Conservation (phyloP, 2,797 vertebrate genomes). For the Sebastes cheni region DNA sequence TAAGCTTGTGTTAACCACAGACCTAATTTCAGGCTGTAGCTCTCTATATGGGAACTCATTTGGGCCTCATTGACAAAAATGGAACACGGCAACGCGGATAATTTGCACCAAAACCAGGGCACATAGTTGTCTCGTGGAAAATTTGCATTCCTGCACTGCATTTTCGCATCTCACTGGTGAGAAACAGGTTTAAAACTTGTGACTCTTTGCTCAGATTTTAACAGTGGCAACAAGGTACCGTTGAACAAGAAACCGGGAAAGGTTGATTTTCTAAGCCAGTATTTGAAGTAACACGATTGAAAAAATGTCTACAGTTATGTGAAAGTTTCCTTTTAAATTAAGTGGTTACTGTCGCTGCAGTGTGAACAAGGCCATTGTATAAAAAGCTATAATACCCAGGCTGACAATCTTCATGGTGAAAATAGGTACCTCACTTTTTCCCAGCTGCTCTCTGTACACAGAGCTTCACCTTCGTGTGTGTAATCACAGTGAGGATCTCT, state of each 20-base stretch:
- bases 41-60: background rate
- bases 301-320: background rate
- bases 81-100: background rate
- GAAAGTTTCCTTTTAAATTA: background rate
- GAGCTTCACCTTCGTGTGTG: constrained; percentile 3
- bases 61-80: background rate
- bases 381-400: background rate
- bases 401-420: background rate
- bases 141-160: background rate
- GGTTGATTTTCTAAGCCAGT: background rate
- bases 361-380: background rate
- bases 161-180: background rate
- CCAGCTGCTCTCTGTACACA: background rate
- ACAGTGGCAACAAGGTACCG: background rate
- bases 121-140: background rate
- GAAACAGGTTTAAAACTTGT: background rate
- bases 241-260: no score
- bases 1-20: no score
- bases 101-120: background rate
- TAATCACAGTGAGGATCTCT: constrained; percentile 22
- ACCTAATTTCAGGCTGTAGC: no score
- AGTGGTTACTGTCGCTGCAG: background rate
- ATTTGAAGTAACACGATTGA: background rate
- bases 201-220: background rate
- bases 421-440: background rate